These are phyloP conservation scores for Ophion ventricosus DNA, from an alignment of 2,888 invertebrate species.

Conservation along the genomic window DNA sequence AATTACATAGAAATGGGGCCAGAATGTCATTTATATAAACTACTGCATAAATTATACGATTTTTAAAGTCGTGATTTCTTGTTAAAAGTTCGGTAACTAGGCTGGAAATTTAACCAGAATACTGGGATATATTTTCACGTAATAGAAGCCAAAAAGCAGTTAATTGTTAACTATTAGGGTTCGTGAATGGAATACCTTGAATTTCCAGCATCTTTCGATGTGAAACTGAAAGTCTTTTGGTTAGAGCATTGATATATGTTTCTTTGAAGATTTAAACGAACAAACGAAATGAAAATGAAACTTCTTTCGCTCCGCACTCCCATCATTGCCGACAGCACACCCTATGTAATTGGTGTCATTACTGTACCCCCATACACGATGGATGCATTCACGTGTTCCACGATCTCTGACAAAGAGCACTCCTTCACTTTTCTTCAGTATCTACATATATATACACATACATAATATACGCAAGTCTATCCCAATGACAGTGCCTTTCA, in stretches of 20 bases:
- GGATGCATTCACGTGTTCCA: constrained; percentile 71
- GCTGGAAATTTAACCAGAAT: too few relatives aligned
- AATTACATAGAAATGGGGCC: too few relatives aligned
- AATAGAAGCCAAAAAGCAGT: too few relatives aligned
- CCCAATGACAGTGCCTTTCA: constrained; percentile 1
- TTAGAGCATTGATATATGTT: constrained; percentile 57
- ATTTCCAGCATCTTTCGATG: not conserved
- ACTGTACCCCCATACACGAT: constrained; percentile 58
- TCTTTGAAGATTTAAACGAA: constrained; percentile 70
- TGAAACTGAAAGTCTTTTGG: constrained; percentile 56
- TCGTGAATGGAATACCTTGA: too few relatives aligned
- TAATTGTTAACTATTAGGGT: too few relatives aligned
- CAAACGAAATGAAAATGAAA: constrained; percentile 73
- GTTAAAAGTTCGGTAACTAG: too few relatives aligned
- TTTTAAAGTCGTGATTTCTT: too few relatives aligned
- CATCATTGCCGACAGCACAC: constrained; percentile 31
- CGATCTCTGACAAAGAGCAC: constrained; percentile 41
- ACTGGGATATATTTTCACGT: too few relatives aligned
- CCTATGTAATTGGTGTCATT: constrained; percentile 74
- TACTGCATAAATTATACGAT: too few relatives aligned
- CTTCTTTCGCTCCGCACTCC: constrained; percentile 59
- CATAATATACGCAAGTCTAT: not conserved
- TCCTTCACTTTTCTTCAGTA: constrained; percentile 36
- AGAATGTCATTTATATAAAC: too few relatives aligned
- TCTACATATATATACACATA: not conserved